Evolutionary conservation across 23 tunicate species (phyloP).

Genomic region (Ciona savignyi): DNA sequence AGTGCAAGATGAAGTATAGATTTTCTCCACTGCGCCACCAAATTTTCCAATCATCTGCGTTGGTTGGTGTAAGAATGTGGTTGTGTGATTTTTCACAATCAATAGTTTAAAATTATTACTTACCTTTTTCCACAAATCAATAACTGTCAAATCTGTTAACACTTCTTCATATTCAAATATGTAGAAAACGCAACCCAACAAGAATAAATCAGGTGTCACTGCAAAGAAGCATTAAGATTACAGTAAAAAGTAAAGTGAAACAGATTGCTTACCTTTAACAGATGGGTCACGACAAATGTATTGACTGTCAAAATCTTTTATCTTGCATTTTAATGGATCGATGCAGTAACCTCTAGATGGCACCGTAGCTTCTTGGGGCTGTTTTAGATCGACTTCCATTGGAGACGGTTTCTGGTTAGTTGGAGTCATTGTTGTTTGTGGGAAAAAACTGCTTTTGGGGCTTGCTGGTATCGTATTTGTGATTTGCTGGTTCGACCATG

Average conservation of each 20-base stretch:
- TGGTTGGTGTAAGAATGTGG: not conserved
- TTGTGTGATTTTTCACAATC: too few species aligned
- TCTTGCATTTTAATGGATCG: not conserved
- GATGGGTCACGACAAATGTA: constrained; percentile 15
- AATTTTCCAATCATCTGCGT: not conserved
- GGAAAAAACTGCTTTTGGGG: not conserved
- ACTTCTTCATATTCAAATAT: constrained; percentile 64
- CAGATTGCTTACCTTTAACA: constrained; percentile 36
- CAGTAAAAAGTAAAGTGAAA: too few species aligned
- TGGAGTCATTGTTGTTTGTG: not conserved
- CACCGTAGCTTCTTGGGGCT: not conserved
- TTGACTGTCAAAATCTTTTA: not conserved
- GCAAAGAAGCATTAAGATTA: not conserved
- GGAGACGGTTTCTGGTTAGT: not conserved
- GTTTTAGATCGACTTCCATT: not conserved
- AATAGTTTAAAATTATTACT: not conserved
- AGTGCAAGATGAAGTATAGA: not conserved
- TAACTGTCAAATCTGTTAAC: constrained; percentile 25
- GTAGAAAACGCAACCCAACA: constrained; percentile 80
- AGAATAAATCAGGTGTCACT: constrained; percentile 65
- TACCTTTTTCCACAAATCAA: constrained; percentile 60
- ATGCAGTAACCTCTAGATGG: not conserved
- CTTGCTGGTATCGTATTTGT: not conserved
- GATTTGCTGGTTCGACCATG: not conserved
- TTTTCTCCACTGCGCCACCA: not conserved